These are phyloP conservation scores for Tuberolachnus salignus DNA, from an alignment of 2,888 invertebrate genomes.

Conservation along the genomic window DNA sequence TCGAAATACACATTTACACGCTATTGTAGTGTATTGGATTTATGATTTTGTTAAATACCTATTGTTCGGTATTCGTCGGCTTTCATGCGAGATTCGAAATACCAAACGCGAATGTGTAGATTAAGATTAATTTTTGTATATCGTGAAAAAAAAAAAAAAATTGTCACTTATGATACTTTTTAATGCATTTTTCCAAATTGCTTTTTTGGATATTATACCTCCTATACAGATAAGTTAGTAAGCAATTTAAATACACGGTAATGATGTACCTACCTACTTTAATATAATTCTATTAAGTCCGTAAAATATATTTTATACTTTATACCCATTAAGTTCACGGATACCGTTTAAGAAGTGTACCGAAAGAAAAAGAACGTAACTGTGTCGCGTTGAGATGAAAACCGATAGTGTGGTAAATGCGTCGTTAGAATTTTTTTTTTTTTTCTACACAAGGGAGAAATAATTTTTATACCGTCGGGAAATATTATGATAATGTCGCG, in stretches of 20 bases:
- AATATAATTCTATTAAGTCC: background rate
- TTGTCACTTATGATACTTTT: background rate
- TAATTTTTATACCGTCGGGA: background rate
- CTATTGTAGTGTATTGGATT: no score
- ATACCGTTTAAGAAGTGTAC: background rate
- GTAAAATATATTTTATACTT: background rate
- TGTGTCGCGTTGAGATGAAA: background rate
- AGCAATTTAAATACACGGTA: background rate
- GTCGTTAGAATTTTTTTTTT: slow-evolving; percentile 12
- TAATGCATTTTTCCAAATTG: background rate
- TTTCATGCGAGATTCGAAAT: no score
- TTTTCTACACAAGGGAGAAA: background rate
- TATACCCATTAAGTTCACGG: background rate
- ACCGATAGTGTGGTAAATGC: slow-evolving; percentile 4
- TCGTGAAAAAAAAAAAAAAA: no score
- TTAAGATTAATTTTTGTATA: no score
- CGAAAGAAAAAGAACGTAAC: slow-evolving; percentile 18
- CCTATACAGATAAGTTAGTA: background rate
- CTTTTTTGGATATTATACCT: background rate
- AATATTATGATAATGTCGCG: slow-evolving; percentile 14
- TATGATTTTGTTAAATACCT: no score
- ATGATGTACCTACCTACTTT: background rate
- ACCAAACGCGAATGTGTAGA: no score
- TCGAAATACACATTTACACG: no score
- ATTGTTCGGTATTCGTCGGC: no score